Percentiles rank a stretch among this genome's conserved stretches.
These are phyloP conservation scores for Sebastes trivittatus DNA, from an alignment of 2,797 vertebrate species.

Conservation along the genomic window DNA sequence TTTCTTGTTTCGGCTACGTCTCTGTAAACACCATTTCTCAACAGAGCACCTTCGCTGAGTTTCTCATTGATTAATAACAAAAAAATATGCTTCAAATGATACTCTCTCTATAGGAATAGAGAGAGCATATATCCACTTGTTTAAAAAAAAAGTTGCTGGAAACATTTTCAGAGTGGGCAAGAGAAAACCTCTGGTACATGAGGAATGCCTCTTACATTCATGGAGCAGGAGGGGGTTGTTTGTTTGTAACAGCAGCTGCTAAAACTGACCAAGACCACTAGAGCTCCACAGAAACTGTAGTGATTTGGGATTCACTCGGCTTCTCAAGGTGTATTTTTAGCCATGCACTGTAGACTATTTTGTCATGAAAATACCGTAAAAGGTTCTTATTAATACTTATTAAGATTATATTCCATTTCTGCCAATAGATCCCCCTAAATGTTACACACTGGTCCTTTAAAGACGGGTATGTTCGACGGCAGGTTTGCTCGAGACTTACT, in stretches of 20 bases:
- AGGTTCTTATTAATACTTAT: too few species aligned
- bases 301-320: not conserved
- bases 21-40: slow-evolving; percentile 30
- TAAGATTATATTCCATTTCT: too few species aligned
- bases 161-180: not conserved
- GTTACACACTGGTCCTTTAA: too few species aligned
- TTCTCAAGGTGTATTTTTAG: too few species aligned
- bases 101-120: not conserved
- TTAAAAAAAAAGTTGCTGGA: not conserved
- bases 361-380: too few species aligned
- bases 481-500: too few species aligned
- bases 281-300: not conserved
- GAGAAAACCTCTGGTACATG: not conserved
- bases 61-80: slow-evolving; percentile 21
- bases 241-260: not conserved
- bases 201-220: not conserved
- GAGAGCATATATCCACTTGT: not conserved
- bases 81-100: not conserved
- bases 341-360: too few species aligned
- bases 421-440: too few species aligned
- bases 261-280: not conserved
- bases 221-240: not conserved
- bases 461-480: rapidly evolving
- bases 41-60: not conserved
- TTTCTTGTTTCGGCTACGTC: not conserved